Evolutionary conservation across 2,797 vertebrate genomes (phyloP), one percentile per base, ranked within the genome.

Genomic region (Garrulus glandarius): DNA sequence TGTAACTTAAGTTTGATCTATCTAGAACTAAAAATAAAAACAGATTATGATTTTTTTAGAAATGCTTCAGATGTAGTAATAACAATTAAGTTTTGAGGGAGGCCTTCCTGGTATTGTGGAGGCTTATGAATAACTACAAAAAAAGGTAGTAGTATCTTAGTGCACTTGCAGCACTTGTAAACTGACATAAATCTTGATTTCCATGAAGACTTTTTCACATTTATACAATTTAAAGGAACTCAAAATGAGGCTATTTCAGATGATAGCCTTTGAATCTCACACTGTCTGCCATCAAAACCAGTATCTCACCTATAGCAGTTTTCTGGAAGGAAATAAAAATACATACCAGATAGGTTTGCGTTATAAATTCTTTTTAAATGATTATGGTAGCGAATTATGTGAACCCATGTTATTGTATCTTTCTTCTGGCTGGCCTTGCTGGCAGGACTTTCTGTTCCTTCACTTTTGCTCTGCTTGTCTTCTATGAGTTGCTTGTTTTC

Each of bases 331-430:
- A 95, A 93, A 17, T 19, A 71, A 91, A 90, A 60, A 43, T 36
- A 81, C 96, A 34, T 97, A 98, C 99, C 98, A 87, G 96, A 87
- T 13, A 96, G 95, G 57, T 93, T 97, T 95, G 97, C 92, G 81
- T 96, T 98, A 57, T 97, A 97, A 69, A 98, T 96, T 82, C 98
- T 98, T 85, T 97, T 96, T 76, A 99, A 95, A 78, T 98, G 97
- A 77, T 94, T 97, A 71, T 98, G 97, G 94, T 99, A 99, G 46
- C 95, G 98, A 49, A 98, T 91, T 57, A 99, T 86, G 69, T 98
- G 98, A 79, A 97, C 39, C 98, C 98, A 99, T 32, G 98, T 98
- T 84, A 96, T 50, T 50, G 86, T 88, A 56, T 92, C 22, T 88
- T 84, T 94, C 43, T 74, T 72, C n/a, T 72, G 60, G n/a, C 24